Evolutionary conservation across 64 coral and sea anemone species (phyloP).

Genomic region (Stylophora pistillata): DNA sequence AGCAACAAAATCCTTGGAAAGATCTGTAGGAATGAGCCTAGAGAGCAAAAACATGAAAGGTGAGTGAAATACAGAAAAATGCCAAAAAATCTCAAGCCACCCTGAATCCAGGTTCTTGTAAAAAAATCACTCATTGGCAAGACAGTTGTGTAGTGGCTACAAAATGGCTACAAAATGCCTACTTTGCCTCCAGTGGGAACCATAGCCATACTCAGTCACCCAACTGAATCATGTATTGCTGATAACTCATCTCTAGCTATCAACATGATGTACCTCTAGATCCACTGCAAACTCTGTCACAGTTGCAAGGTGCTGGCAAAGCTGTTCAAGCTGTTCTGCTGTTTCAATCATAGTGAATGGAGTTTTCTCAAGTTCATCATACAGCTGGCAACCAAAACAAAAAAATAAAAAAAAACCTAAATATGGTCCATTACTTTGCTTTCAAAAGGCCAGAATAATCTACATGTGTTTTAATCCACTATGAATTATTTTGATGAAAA

Average conservation of each 20-base stretch:
- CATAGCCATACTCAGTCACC: too few species aligned
- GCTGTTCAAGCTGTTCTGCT: conserved; percentile 74
- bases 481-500: too few species aligned
- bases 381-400: conserved; percentile 49
- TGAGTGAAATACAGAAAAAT: not conserved
- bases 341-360: conserved; percentile 68
- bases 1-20: conserved; percentile 90
- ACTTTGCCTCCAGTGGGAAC: too few species aligned
- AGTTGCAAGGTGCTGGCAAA: conserved; percentile 40
- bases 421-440: not conserved
- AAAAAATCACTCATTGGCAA: too few species aligned
- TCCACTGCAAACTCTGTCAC: conserved; percentile 93
- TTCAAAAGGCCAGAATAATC: too few species aligned
- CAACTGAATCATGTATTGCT: too few species aligned
- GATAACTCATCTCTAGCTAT: too few species aligned
- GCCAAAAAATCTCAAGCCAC: not conserved
- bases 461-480: too few species aligned
- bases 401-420: not conserved
- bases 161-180: too few species aligned
- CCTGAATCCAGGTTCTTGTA: not conserved
- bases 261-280: conserved; percentile 63
- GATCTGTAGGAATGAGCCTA: conserved; percentile 93
- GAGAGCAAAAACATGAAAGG: not conserved
- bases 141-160: too few species aligned
- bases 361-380: conserved; percentile 83